Conservation (phyloP, 2,113 vertebrate genomes). For the Progne subis region DNA sequence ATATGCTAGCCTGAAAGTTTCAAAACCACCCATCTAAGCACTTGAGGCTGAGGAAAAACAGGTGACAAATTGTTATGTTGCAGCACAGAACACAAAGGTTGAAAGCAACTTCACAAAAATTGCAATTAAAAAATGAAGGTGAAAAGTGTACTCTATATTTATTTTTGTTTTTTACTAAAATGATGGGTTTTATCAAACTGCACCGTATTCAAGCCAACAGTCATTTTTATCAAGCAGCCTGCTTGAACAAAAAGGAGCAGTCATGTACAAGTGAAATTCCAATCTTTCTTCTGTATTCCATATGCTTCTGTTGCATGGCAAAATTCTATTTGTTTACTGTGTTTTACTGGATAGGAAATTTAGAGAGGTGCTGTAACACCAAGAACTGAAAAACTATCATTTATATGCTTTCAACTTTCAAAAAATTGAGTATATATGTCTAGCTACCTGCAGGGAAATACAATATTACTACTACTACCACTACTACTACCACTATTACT, state of each 20-base stretch:
- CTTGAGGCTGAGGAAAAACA: not conserved
- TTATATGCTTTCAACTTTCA: not conserved
- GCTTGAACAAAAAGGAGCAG: not conserved
- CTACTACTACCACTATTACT: no score
- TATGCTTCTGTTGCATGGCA: not conserved
- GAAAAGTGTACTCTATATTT: not conserved
- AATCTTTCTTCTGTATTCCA: not conserved
- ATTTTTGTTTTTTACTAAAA: not conserved
- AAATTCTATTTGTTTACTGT: not conserved
- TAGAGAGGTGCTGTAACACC: not conserved
- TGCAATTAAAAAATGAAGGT: not conserved
- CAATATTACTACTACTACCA: no score
- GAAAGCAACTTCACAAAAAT: not conserved
- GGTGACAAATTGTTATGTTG: not conserved
- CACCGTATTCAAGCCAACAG: no score
- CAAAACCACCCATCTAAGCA: not conserved
- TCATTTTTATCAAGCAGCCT: not conserved
- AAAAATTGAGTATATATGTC: not conserved
- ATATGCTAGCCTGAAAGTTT: not conserved
- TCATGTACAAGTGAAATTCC: not conserved
- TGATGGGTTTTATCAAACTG: not conserved
- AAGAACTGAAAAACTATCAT: not conserved
- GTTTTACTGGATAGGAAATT: not conserved
- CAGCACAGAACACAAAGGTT: not conserved
- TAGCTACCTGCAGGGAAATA: not conserved